Evolutionary conservation across 2,113 vertebrate genomes (phyloP).

Genomic region (Brachirus orientalis): DNA sequence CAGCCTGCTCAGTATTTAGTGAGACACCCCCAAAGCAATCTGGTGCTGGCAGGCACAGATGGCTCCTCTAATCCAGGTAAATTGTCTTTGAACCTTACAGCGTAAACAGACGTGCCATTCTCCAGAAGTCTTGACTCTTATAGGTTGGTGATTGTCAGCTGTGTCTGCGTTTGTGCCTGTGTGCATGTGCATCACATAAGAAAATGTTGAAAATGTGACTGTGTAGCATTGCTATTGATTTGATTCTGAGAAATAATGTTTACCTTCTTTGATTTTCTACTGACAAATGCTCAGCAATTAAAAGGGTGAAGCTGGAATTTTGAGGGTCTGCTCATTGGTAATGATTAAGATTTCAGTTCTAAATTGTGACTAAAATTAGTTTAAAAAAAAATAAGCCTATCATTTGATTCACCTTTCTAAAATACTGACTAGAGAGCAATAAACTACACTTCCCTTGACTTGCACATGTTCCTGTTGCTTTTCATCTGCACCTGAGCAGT

Average conservation of each 20-base stretch:
- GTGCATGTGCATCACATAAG: slow-evolving; percentile 20
- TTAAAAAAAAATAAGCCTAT: no score
- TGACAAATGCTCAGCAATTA: slow-evolving; percentile 20
- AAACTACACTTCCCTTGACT: background rate
- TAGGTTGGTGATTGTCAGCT: slow-evolving; percentile 12
- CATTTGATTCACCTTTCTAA: background rate
- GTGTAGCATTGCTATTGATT: slow-evolving; percentile 24
- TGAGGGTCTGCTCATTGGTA: no score
- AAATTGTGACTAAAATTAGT: no score
- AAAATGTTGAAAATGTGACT: slow-evolving; percentile 27
- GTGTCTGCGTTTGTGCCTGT: background rate
- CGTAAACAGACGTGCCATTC: slow-evolving; percentile 78
- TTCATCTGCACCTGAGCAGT: no score
- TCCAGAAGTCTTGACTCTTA: slow-evolving; percentile 58
- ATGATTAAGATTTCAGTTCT: no score
- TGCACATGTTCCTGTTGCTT: no score
- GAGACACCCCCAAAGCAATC: slow-evolving; percentile 79
- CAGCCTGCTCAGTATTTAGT: slow-evolving; percentile 79
- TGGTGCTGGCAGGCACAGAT: slow-evolving; percentile 79
- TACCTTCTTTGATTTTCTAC: background rate
- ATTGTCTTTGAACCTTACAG: slow-evolving; percentile 81
- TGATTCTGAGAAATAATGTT: slow-evolving; percentile 1
- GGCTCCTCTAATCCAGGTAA: slow-evolving; percentile 83
- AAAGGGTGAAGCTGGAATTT: no score
- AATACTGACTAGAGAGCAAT: slow-evolving; percentile 4